Evolutionary conservation across 2,113 vertebrate genomes (phyloP).

Genomic region (Hiodon alosoides): DNA sequence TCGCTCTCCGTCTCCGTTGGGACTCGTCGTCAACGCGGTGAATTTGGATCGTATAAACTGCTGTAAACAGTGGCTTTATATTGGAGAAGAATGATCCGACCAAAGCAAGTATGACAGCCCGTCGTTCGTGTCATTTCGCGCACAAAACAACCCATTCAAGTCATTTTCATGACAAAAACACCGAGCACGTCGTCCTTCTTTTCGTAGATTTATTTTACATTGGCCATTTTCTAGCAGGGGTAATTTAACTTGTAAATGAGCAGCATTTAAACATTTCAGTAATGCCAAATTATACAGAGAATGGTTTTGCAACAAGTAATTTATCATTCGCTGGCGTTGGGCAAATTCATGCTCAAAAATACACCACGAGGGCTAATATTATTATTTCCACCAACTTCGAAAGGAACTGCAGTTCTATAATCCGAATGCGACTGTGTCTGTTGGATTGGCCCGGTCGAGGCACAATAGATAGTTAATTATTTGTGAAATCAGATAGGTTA

Average conservation of each 20-base stretch:
- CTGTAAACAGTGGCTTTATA: too few relatives aligned
- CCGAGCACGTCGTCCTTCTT: neutral
- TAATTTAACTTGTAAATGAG: conserved; percentile 65
- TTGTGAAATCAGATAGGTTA: conserved; percentile 48
- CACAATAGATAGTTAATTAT: conserved; percentile 76
- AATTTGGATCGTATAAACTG: too few relatives aligned
- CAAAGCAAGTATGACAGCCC: too few relatives aligned
- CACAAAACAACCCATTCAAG: neutral
- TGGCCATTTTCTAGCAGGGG: conserved; percentile 40
- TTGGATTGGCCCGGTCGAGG: too few relatives aligned
- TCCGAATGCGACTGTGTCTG: too few relatives aligned
- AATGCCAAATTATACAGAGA: conserved; percentile 60
- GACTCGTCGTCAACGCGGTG: neutral
- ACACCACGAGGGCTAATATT: too few relatives aligned
- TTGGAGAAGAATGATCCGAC: too few relatives aligned
- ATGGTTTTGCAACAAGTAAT: conserved; percentile 12
- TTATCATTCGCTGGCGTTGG: neutral
- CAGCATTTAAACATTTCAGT: conserved; percentile 67
- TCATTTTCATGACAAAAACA: conserved; percentile 29
- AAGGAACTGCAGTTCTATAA: conserved; percentile 67
- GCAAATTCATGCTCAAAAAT: too few relatives aligned
- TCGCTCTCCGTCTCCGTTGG: too few relatives aligned
- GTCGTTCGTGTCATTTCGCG: neutral
- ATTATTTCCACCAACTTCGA: conserved; percentile 56
- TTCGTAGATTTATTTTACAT: conserved; percentile 9